Evolutionary conservation across 2,797 vertebrate species (phyloP).

Genomic region (Sebastolobus alascanus): DNA sequence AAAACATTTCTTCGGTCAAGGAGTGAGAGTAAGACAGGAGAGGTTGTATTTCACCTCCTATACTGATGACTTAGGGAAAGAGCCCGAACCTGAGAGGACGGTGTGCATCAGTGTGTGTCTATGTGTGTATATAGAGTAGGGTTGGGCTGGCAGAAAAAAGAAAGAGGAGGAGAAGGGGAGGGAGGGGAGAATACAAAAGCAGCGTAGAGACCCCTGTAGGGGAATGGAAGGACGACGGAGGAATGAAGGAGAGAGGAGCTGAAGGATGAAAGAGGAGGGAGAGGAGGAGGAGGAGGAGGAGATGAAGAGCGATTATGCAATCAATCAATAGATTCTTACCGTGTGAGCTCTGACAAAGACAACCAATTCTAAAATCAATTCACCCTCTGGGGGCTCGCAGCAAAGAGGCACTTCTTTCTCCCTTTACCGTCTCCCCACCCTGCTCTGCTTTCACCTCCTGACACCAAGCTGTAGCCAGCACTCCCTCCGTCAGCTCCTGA

Average conservation of each 20-base stretch:
- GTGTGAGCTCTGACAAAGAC: slow-evolving; percentile 49
- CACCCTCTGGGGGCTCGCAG: slow-evolving; percentile 14
- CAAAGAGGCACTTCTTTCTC: not conserved
- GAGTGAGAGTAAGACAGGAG: not conserved
- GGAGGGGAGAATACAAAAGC: not conserved
- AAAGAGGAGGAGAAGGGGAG: not conserved
- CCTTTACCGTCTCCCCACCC: not conserved
- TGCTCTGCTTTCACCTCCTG: not conserved
- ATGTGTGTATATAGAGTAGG: not conserved
- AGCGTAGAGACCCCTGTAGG: not conserved
- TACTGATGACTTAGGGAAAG: slow-evolving; percentile 43
- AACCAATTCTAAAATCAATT: slow-evolving; percentile 62
- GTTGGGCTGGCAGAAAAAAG: slow-evolving; percentile 1
- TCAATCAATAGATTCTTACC: slow-evolving; percentile 55
- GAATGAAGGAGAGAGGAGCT: not conserved
- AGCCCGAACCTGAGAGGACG: slow-evolving; percentile 29
- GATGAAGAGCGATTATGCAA: slow-evolving; percentile 35
- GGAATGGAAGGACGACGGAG: not conserved
- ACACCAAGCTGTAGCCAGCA: not conserved
- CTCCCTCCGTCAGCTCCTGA: slow-evolving; percentile 45
- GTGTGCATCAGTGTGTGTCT: slow-evolving; percentile 18
- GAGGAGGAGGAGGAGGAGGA: not conserved
- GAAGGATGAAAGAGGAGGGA: slow-evolving; percentile 13
- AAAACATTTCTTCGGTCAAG: not conserved
- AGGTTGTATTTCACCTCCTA: slow-evolving; percentile 49